phyloP scores from a whole-genome alignment of 2,113 vertebrate genomes.

The Tympanuchus pallidicinctus region DNA sequence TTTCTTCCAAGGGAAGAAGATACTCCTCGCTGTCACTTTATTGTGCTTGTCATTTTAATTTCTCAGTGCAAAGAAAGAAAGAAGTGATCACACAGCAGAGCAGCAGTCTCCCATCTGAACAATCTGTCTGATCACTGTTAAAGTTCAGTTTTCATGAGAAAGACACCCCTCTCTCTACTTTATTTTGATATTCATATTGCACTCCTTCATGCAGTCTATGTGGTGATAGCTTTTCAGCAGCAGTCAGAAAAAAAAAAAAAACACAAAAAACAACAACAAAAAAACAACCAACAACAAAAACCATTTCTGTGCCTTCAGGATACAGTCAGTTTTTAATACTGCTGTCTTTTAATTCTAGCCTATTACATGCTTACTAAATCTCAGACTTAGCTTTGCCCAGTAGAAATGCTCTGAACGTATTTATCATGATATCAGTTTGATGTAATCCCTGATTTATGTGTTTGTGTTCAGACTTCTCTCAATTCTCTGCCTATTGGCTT shows the following conservation, averaged over 20 bases:
- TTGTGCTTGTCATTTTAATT: background rate
- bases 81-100: background rate
- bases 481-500: constrained; percentile 50
- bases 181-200: background rate
- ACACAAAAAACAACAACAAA: too few species aligned
- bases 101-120: background rate
- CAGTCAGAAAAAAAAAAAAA: background rate
- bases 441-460: constrained; percentile 72
- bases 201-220: background rate
- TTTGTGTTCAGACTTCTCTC: constrained; percentile 61
- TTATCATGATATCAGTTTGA: constrained; percentile 71
- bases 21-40: background rate
- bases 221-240: background rate
- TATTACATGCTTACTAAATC: constrained; percentile 34
- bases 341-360: constrained; percentile 67
- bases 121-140: rapidly evolving
- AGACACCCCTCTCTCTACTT: background rate
- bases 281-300: too few species aligned
- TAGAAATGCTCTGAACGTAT: constrained; percentile 65
- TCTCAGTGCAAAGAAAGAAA: background rate
- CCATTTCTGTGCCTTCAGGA: background rate
- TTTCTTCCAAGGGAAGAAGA: background rate
- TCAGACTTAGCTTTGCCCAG: constrained; percentile 52
- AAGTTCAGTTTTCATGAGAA: background rate
- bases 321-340: constrained; percentile 30